Base-by-base conservation (phyloP, 2,888 invertebrate species). In the Eupithecia exiguata region DNA sequence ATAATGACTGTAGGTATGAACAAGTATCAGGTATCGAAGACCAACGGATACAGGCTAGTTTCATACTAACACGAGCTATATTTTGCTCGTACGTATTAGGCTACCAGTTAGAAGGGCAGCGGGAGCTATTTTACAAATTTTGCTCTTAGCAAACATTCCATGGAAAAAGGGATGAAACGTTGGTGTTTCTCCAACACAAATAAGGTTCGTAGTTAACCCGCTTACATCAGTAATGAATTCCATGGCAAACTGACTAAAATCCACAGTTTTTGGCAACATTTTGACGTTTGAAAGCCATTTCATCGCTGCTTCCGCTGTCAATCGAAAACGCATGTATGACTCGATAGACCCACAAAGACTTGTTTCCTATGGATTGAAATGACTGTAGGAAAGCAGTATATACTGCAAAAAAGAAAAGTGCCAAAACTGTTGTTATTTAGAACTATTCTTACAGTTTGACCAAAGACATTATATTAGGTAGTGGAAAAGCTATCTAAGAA, bases 381-480 rank as follows among this genome's bases (percentile, higher is more conserved):
- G 58, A 58, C 25, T 14, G 10, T 21, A 58, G 9, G n/a, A 10
- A 53, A 21, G 21, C 53, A 21, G 53, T 61, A 30, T 16, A 35
- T 35, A 62, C 5, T 35, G 2, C 18, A 35, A 61, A 30, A 35
- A 30, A 16, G 5, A 61, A 35, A 62, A 35, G 62, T 62, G 66
- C 66, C 66, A 66, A 66, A 66, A 66, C 35, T 43, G 25, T 25
- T 38, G 38, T 40, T 38, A 66, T 38, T 40, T 66, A 38, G 25
- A 40, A n/a, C 25, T 38, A 66, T 21, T 25, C 16, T 66, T 40
- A 35, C 63, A n/a, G 35, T 65, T 25, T 40, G 25, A 25, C 58
- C 25, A 25, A 58, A 12, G 0, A 21, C 0, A 18, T 49, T 49
- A 10, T n/a, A 49, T 3, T 46, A 46, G 1, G 6, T 58, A n/a